Conservation (phyloP, 35 echinoderm and acorn worm genomes). For the Amphiura filiformis region DNA sequence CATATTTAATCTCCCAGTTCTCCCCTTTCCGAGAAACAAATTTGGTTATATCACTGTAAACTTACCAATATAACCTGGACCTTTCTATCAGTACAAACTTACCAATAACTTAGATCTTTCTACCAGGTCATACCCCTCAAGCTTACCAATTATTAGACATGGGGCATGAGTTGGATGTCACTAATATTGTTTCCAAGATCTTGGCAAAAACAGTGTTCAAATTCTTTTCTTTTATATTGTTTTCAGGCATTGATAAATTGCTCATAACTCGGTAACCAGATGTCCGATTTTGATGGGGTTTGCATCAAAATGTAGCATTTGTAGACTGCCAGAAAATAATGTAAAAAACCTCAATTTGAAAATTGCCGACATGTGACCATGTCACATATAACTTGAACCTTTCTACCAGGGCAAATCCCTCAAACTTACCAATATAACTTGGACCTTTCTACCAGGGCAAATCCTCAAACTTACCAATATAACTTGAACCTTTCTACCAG, state of each 20-base stretch:
- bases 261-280: no score
- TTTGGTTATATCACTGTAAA: no score
- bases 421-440: neutral
- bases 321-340: no score
- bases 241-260: no score
- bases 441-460: neutral
- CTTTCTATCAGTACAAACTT: slow-evolving; percentile 82
- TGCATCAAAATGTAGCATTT: no score
- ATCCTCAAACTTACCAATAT: neutral
- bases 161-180: neutral
- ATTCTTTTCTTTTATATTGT: no score
- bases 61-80: slow-evolving; percentile 75
- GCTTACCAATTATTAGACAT: no score
- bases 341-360: no score
- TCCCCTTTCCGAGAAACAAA: no score
- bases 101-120: slow-evolving; percentile 78
- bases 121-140: slow-evolving; percentile 80
- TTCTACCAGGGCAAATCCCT: neutral
- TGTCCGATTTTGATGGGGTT: no score
- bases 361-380: neutral
- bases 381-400: neutral
- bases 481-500: neutral
- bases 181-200: neutral
- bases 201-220: no score
- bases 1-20: no score